Conservation (phyloP, 2,888 invertebrate genomes). For the Chrysodeixis includens region DNA sequence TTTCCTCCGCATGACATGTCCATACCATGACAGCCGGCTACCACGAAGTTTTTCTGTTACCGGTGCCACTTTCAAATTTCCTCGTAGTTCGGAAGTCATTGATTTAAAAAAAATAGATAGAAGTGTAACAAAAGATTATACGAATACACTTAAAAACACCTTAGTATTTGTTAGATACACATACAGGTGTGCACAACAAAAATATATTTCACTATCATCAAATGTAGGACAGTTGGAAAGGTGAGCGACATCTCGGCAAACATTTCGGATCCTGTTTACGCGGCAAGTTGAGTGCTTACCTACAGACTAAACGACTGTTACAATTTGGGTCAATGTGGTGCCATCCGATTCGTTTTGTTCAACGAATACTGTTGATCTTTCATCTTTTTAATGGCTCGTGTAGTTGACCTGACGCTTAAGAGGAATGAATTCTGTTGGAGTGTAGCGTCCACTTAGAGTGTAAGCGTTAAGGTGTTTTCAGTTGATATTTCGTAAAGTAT, state of each 20-base stretch:
- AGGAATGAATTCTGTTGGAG: not conserved
- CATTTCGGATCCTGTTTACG: conserved; percentile 13
- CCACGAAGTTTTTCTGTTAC: too few relatives aligned
- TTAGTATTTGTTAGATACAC: too few relatives aligned
- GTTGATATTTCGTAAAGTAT: not conserved
- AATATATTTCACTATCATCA: conserved; percentile 1
- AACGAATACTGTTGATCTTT: not conserved
- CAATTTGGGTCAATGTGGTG: conserved; percentile 45
- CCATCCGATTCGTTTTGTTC: conserved; percentile 17
- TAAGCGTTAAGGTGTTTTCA: not conserved
- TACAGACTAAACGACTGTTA: conserved; percentile 14
- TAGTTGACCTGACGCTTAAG: not conserved
- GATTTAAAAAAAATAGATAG: too few relatives aligned
- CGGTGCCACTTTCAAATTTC: too few relatives aligned
- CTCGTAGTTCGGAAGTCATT: too few relatives aligned
- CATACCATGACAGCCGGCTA: too few relatives aligned
- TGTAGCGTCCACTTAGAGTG: not conserved
- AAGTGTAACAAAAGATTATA: not conserved
- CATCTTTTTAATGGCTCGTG: conserved; percentile 3
- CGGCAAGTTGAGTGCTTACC: conserved; percentile 9
- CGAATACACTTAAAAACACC: too few relatives aligned
- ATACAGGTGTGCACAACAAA: not conserved
- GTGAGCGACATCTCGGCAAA: conserved; percentile 1
- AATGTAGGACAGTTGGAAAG: not conserved
- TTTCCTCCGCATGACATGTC: too few relatives aligned